phyloP scores from a whole-genome alignment of 53 echinoderm and acorn worm genomes.

The Paelopatides confundens region DNA sequence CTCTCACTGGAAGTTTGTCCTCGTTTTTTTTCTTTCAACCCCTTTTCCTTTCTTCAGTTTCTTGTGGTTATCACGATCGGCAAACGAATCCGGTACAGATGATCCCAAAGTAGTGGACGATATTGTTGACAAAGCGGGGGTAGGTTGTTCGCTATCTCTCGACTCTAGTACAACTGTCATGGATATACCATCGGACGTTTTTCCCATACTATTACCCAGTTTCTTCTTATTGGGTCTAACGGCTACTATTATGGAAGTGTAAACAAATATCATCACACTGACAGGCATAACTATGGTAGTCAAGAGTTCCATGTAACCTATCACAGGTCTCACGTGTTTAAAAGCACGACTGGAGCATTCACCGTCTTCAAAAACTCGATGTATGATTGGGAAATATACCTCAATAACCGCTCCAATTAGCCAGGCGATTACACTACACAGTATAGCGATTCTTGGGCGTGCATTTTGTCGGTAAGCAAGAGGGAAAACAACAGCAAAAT shows the following conservation, averaged over 20 bases:
- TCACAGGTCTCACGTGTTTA: neutral
- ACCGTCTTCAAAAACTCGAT: neutral
- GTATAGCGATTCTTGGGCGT: neutral
- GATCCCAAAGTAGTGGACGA: neutral
- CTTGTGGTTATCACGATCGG: neutral
- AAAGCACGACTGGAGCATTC: neutral
- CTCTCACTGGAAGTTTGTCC: neutral
- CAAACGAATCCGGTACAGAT: neutral
- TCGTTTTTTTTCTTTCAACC: neutral
- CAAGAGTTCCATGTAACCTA: neutral
- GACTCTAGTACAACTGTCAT: neutral
- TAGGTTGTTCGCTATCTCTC: neutral
- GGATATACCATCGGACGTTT: neutral
- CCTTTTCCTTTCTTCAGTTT: neutral
- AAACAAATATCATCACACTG: slow-evolving; percentile 11
- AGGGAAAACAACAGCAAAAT: slow-evolving; percentile 2
- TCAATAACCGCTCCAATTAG: neutral
- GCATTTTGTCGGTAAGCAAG: neutral
- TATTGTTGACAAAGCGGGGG: neutral
- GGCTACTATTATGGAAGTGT: slow-evolving; percentile 12
- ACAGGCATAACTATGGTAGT: neutral
- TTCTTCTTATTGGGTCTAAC: neutral
- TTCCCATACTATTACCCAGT: neutral
- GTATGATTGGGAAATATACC: neutral
- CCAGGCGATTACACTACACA: neutral